Conservation (phyloP, 2,113 vertebrate genomes). For the Brachionichthys hirsutus region DNA sequence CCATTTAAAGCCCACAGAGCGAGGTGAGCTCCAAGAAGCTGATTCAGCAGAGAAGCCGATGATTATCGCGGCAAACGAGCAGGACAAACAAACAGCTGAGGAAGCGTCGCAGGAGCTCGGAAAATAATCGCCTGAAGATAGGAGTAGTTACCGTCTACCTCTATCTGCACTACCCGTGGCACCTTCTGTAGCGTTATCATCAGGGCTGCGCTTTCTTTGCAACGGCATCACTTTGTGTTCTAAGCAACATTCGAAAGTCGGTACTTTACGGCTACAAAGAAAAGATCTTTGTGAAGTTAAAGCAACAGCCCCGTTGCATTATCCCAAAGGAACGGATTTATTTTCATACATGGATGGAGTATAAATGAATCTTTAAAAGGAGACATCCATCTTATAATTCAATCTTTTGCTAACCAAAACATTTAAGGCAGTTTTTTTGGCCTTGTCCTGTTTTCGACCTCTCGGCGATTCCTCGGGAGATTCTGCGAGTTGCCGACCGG, state of each 20-base stretch:
- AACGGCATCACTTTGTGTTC: constrained; percentile 27
- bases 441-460: constrained; percentile 3
- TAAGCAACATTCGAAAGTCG: no score
- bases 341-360: no score
- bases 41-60: constrained; percentile 55
- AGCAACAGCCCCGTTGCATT: no score
- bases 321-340: no score
- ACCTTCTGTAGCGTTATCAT: constrained; percentile 15
- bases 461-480: constrained; percentile 7
- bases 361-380: no score
- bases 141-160: constrained; percentile 49
- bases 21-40: constrained; percentile 31
- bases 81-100: constrained; percentile 57
- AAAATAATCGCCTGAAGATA: constrained; percentile 51
- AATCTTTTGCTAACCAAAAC: no score
- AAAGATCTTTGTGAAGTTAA: no score
- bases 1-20: constrained; percentile 36
- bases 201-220: constrained; percentile 14
- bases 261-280: no score
- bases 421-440: not conserved
- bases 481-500: constrained; percentile 21
- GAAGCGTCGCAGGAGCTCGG: constrained; percentile 41
- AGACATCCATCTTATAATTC: no score
- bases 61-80: constrained; percentile 52
- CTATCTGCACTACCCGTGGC: constrained; percentile 34